Base-by-base conservation (phyloP, 92 coral and sea anemone genomes). In the Montipora capitata region DNA sequence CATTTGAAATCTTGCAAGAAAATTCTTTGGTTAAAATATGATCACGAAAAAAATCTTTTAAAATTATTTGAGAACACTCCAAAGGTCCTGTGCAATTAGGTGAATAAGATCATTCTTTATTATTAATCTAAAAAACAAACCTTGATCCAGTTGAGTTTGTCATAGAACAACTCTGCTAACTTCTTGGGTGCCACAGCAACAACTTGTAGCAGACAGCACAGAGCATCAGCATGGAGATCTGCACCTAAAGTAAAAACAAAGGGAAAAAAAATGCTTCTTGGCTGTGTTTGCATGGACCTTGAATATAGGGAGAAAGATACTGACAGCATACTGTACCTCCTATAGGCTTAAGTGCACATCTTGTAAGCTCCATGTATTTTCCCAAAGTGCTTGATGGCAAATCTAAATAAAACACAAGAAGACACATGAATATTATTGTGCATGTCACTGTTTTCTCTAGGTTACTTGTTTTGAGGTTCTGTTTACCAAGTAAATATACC, bases 221-320 rank as follows among this genome's bases (percentile, higher is more conserved):
- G 95, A 20, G 99, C 98, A 11, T 92, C 97, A 8, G 97, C 89
- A 73, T 97, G 99, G 42, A 97, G 85, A 72, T 97, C 98, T 79
- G 98, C 96, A 18, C 98, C 98, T 95, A 16, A 61, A 27, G 35
- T 27, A 27, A 27, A 27, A 27, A 27, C 35, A 27, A 48, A 57
- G 3, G 13, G 15, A 76, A 74, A 44, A 45, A 41, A 77, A 76
- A 42, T 9, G 4, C 35, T 27, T 6, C 43, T 41, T n/a, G 2
- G 5, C 14, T 40, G 39, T 9, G 3, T 62, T 15, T 49, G 5
- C 49, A 7, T 6, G 52, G 10, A 13, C 4, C 3, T 6, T 15
- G n/a, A 48, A 4, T 10, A 20, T 78, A 13, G 20, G 6, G 17
- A 6, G 2, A 41, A 11, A 58, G 2, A 6, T 15, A 18, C 16